Evolutionary conservation across 2,113 vertebrate genomes (phyloP).

Genomic region (Girardinichthys multiradiatus): DNA sequence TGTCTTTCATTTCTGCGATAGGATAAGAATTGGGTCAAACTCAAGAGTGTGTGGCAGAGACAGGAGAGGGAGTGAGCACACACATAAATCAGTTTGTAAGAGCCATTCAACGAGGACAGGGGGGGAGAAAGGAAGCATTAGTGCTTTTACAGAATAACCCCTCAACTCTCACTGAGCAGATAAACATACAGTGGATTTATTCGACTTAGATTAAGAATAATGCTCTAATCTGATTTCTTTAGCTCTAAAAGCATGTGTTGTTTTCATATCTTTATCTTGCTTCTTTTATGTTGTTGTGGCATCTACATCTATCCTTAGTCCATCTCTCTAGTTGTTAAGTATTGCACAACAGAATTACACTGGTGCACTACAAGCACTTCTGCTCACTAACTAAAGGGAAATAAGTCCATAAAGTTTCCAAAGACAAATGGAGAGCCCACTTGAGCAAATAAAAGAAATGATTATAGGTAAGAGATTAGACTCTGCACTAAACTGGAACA

Average conservation of each 20-base stretch:
- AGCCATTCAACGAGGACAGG: slow-evolving; percentile 38
- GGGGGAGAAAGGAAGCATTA: slow-evolving; percentile 31
- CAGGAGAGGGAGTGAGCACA: slow-evolving; percentile 42
- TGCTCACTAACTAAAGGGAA: slow-evolving; percentile 15
- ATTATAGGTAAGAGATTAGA: slow-evolving; percentile 24
- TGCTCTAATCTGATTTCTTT: slow-evolving; percentile 12
- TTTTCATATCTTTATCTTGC: slow-evolving; percentile 1
- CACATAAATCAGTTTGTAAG: slow-evolving; percentile 54
- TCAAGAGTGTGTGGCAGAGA: slow-evolving; percentile 56
- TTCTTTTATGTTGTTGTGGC: background rate
- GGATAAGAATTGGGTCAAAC: slow-evolving; percentile 74
- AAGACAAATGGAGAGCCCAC: slow-evolving; percentile 27
- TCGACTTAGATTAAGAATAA: slow-evolving; percentile 23
- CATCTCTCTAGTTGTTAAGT: no score
- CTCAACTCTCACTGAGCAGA: slow-evolving; percentile 29
- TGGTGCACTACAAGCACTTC: background rate
- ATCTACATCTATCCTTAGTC: slow-evolving; percentile 1
- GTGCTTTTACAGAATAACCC: slow-evolving; percentile 60
- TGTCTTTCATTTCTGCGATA: slow-evolving; percentile 51
- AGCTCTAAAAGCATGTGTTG: background rate
- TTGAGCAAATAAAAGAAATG: slow-evolving; percentile 20
- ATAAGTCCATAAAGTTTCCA: slow-evolving; percentile 29
- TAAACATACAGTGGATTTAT: slow-evolving; percentile 26
- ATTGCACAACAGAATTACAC: background rate
- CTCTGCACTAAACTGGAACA: slow-evolving; percentile 11